phyloP scores from a whole-genome alignment of 2,888 invertebrate genomes.

The Phania funesta region DNA sequence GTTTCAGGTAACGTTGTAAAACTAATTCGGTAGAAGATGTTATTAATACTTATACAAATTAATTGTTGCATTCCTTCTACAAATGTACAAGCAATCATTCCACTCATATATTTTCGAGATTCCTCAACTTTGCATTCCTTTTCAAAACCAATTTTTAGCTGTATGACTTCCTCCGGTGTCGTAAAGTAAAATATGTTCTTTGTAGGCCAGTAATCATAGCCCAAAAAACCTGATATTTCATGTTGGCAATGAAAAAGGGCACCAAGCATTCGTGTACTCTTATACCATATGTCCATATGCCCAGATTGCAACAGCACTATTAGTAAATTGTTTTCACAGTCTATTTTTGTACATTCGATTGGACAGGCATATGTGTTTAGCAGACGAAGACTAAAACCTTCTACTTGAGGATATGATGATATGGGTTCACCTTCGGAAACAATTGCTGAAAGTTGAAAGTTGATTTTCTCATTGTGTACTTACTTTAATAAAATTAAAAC shows the following conservation, averaged over 20 bases:
- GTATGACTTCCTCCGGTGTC: constrained; percentile 73
- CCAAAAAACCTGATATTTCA: constrained; percentile 71
- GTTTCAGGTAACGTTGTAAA: constrained; percentile 51
- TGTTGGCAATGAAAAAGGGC: constrained; percentile 72
- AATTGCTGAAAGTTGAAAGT: constrained; percentile 9
- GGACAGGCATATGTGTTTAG: constrained; percentile 72
- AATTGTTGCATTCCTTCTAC: constrained; percentile 73
- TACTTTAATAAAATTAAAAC: too few species aligned
- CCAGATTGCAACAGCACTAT: constrained; percentile 75
- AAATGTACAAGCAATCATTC: constrained; percentile 77
- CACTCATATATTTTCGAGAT: constrained; percentile 71
- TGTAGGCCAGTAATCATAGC: constrained; percentile 71
- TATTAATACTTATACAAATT: constrained; percentile 78
- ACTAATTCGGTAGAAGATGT: constrained; percentile 76
- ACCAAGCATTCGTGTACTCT: constrained; percentile 69
- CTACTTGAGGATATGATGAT: neutral
- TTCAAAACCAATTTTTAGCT: constrained; percentile 71
- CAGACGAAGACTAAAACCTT: constrained; percentile 65
- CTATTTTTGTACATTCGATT: constrained; percentile 72
- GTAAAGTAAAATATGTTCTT: constrained; percentile 75
- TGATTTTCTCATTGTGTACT: neutral
- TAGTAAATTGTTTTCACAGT: constrained; percentile 71
- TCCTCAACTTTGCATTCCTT: constrained; percentile 71
- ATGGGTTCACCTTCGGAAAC: neutral
- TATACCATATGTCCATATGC: constrained; percentile 77